Evolutionary conservation across 2,113 vertebrate species (phyloP).

Genomic region (Gopherus flavomarginatus): DNA sequence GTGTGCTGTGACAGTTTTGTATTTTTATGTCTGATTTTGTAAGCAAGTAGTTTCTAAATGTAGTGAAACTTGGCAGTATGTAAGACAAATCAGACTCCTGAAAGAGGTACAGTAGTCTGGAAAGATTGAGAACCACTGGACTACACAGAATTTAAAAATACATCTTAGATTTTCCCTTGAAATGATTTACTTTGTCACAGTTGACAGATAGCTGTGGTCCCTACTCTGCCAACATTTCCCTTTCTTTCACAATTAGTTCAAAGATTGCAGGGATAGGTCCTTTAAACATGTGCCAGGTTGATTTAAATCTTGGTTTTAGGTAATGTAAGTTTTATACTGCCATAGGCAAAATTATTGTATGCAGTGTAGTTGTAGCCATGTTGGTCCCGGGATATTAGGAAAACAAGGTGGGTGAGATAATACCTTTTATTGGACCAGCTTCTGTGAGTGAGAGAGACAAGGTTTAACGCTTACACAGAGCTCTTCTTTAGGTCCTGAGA

Average conservation of each 20-base stretch:
- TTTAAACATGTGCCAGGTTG: background rate
- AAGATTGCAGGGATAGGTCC: background rate
- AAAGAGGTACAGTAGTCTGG: too few relatives aligned
- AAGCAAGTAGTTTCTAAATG: too few relatives aligned
- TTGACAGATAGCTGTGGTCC: background rate
- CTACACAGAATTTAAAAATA: background rate
- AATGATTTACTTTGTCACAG: background rate
- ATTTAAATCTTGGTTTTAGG: background rate
- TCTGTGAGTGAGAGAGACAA: background rate
- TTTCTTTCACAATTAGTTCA: background rate
- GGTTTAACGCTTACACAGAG: background rate
- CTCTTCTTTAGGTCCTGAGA: background rate
- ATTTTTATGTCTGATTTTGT: too few relatives aligned
- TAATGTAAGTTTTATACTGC: background rate
- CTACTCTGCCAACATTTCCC: slow-evolving; percentile 12
- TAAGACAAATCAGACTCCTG: too few relatives aligned
- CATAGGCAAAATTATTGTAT: background rate
- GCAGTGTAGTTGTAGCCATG: background rate
- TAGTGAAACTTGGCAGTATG: too few relatives aligned
- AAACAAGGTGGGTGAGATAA: background rate
- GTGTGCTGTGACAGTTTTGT: too few relatives aligned
- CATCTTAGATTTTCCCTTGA: slow-evolving; percentile 1
- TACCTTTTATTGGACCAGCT: background rate
- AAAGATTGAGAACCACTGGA: too few relatives aligned
- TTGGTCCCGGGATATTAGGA: background rate